These are phyloP conservation scores for Campylomormyrus tamandua DNA, from an alignment of 2,113 vertebrate genomes.

Conservation along the genomic window DNA sequence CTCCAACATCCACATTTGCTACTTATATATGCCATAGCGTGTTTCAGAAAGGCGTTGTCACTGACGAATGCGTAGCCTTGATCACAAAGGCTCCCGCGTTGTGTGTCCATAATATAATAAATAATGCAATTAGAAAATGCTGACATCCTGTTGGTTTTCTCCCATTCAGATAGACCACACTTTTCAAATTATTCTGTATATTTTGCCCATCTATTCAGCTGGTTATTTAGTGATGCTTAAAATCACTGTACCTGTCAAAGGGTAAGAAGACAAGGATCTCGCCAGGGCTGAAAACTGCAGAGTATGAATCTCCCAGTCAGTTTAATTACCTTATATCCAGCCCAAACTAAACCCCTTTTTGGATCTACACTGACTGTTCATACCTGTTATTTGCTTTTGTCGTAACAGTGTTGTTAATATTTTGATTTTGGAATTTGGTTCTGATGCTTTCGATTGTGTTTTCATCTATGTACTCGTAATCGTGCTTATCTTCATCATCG, in stretches of 20 bases:
- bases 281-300: not conserved
- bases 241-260: not conserved
- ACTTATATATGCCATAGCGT: not conserved
- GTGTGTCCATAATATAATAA: not conserved
- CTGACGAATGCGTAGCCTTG: not conserved
- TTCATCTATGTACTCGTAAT: conserved; percentile 45
- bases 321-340: not conserved
- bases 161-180: not conserved
- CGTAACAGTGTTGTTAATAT: conserved; percentile 9
- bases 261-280: not conserved
- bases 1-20: not conserved
- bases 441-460: conserved; percentile 42
- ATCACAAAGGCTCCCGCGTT: not conserved
- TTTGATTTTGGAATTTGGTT: conserved; percentile 35
- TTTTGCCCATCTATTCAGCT: not conserved
- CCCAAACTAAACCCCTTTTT: not conserved
- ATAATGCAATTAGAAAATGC: not conserved
- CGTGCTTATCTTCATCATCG: conserved; percentile 29
- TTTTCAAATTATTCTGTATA: not conserved
- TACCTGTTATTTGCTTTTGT: conserved; percentile 27
- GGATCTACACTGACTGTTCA: not conserved
- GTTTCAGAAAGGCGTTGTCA: not conserved
- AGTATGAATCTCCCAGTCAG: not conserved
- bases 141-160: not conserved
- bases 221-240: not conserved